A percentile compares a stretch with the other conserved stretches of the same genome.
These are phyloP conservation scores for Eueremaeus valkanovi DNA, from an alignment of 2,888 invertebrate species.

Conservation along the genomic window DNA sequence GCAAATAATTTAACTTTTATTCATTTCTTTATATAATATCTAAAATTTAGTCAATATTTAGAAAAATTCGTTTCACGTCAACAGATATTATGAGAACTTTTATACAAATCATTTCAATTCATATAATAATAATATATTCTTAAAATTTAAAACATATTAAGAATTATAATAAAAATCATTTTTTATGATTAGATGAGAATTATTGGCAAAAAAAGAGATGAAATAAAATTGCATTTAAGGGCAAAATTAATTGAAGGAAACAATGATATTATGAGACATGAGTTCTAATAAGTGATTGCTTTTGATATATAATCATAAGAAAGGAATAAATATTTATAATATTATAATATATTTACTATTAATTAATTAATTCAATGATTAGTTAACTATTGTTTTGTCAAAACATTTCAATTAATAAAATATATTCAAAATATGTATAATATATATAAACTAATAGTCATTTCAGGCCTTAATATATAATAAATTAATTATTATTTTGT, in stretches of 20 bases:
- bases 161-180: conserved; percentile 1
- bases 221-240: conserved; percentile 3
- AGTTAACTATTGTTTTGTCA: background rate
- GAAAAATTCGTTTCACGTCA: too few species aligned
- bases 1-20: too few species aligned
- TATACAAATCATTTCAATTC: too few species aligned
- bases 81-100: too few species aligned
- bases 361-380: background rate
- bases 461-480: background rate
- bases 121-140: background rate
- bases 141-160: conserved; percentile 8
- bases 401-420: background rate
- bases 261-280: conserved; percentile 13
- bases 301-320: background rate
- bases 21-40: too few species aligned
- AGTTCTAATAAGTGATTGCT: background rate
- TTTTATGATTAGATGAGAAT: background rate
- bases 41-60: too few species aligned
- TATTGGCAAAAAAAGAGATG: conserved; percentile 1
- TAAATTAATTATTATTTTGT: background rate
- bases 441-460: background rate
- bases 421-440: background rate
- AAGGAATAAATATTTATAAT: conserved; percentile 21
- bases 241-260: background rate
- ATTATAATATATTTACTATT: background rate